These are phyloP conservation scores for Sinosuthora webbiana DNA, from an alignment of 2,113 vertebrate genomes.

Conservation along the genomic window DNA sequence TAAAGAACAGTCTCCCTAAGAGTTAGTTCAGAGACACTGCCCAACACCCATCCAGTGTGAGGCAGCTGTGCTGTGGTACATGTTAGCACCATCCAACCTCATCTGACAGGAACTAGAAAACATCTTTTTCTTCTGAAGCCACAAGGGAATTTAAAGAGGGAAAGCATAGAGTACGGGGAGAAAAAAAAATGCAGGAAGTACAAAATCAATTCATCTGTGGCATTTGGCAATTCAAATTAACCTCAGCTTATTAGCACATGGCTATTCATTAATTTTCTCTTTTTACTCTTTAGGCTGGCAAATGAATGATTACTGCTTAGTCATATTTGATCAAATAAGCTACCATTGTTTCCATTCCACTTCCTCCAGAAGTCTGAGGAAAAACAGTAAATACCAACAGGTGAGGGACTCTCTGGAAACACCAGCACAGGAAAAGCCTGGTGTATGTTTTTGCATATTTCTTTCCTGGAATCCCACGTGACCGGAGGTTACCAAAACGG, in stretches of 20 bases:
- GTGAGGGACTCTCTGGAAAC: not conserved
- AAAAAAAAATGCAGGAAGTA: not conserved
- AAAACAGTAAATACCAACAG: not conserved
- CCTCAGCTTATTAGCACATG: not conserved
- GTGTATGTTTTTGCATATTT: not conserved
- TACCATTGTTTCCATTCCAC: not conserved
- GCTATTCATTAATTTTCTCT: not conserved
- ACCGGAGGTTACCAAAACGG: not conserved
- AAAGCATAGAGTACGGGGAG: not conserved
- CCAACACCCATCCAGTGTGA: not conserved
- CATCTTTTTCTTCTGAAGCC: slow-evolving; percentile 4
- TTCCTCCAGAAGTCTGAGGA: not conserved
- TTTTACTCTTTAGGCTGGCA: not conserved
- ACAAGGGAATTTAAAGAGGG: not conserved
- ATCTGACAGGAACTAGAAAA: slow-evolving; percentile 6
- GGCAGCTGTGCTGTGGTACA: not conserved
- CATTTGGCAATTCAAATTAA: not conserved
- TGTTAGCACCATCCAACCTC: not conserved
- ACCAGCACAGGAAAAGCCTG: not conserved
- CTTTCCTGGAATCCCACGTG: not conserved
- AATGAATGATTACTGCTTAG: not conserved
- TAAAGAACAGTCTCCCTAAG: not conserved
- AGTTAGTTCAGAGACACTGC: not conserved
- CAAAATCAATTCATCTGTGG: not conserved
- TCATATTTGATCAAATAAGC: not conserved